phyloP scores from a whole-genome alignment of 2,797 vertebrate species.

The Pogonophryne albipinna region DNA sequence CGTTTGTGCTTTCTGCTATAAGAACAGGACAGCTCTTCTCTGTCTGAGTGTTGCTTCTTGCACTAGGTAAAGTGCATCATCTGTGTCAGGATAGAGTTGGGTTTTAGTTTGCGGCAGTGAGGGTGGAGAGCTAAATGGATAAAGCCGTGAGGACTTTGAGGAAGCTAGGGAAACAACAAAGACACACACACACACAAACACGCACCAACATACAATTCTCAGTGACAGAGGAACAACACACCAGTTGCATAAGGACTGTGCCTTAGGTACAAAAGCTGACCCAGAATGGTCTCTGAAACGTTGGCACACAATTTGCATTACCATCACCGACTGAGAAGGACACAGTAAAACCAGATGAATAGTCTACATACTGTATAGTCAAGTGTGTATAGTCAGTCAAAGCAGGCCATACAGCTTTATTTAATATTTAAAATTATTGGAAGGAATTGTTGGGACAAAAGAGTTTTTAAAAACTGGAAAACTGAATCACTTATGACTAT shows the following conservation, averaged over 20 bases:
- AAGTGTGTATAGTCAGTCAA: not conserved
- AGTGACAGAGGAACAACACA: constrained; percentile 26
- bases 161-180: constrained; percentile 33
- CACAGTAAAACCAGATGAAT: not conserved
- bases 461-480: not conserved
- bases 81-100: constrained; percentile 22
- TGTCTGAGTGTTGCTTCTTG: constrained; percentile 18
- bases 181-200: constrained; percentile 3
- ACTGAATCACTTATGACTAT: not conserved
- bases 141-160: constrained; percentile 54
- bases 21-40: constrained; percentile 2
- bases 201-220: not conserved
- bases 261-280: constrained; percentile 48
- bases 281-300: constrained; percentile 43
- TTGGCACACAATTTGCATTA: constrained; percentile 1
- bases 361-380: not conserved
- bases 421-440: no score
- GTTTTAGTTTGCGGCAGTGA: constrained; percentile 45
- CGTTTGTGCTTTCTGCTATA: constrained; percentile 5
- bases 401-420: not conserved
- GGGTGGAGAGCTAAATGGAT: constrained; percentile 61
- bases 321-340: constrained; percentile 4
- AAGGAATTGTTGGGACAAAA: no score
- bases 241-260: constrained; percentile 50
- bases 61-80: constrained; percentile 50